phyloP scores from a whole-genome alignment of 2,888 invertebrate genomes.

The Folsomia manolachei region DNA sequence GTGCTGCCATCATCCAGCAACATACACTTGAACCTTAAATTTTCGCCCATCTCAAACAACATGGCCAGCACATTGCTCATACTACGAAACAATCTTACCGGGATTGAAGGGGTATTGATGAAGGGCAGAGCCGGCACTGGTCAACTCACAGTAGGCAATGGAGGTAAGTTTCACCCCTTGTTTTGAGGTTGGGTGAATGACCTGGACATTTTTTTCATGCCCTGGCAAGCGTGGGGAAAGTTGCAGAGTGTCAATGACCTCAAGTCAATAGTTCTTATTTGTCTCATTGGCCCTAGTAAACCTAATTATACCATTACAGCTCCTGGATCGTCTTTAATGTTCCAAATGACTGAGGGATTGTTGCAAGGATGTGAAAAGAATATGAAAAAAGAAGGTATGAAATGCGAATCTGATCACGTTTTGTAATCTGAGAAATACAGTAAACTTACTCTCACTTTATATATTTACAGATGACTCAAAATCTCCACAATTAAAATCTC shows the following conservation, averaged over 20 bases:
- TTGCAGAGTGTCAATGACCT: too few relatives aligned
- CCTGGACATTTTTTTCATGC: too few relatives aligned
- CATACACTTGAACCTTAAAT: constrained; percentile 50
- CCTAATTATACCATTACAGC: too few relatives aligned
- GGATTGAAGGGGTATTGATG: constrained; percentile 79
- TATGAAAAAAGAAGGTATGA: constrained; percentile 58
- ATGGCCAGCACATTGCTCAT: constrained; percentile 48
- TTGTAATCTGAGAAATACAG: background rate
- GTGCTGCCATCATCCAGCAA: constrained; percentile 62
- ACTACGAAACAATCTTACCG: constrained; percentile 84
- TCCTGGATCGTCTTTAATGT: constrained; percentile 71
- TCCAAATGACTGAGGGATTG: constrained; percentile 73
- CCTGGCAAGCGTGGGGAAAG: too few relatives aligned
- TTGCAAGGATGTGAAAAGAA: constrained; percentile 61
- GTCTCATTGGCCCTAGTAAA: too few relatives aligned
- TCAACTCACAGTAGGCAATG: constrained; percentile 81
- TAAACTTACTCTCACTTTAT: background rate
- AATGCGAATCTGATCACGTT: background rate
- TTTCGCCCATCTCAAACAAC: constrained; percentile 47
- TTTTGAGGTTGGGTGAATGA: too few relatives aligned
- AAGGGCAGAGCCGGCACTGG: constrained; percentile 81
- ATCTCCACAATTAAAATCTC: constrained; percentile 56
- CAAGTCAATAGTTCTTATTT: too few relatives aligned
- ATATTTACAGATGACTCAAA: constrained; percentile 53
- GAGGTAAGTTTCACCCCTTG: too few relatives aligned